Percentiles rank a stretch among this genome's conserved stretches.
Evolutionary conservation across 2,888 invertebrate species (phyloP).

Genomic region (Cosmorhoe ocellata): DNA sequence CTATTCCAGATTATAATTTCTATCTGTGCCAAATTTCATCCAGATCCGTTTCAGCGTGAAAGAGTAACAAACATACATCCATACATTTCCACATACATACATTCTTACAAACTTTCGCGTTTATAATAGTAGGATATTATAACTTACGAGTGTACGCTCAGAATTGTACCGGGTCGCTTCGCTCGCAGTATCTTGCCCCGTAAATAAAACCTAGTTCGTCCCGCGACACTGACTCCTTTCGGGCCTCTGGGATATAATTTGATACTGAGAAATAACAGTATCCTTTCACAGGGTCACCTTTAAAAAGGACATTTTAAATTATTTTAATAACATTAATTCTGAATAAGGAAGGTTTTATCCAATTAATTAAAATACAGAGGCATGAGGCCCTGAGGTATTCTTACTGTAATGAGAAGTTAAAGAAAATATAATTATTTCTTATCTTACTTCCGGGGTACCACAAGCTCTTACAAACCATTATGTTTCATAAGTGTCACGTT

Average conservation of each 20-base stretch:
- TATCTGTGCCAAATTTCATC: too few species aligned
- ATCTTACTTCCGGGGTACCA: too few species aligned
- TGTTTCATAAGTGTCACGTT: too few species aligned
- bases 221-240: constrained; percentile 24
- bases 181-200: background rate
- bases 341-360: constrained; percentile 28
- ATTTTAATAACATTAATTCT: constrained; percentile 32
- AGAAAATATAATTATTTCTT: constrained; percentile 1
- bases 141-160: too few species aligned
- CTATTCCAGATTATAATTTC: too few species aligned
- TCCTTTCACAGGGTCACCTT: constrained; percentile 25
- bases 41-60: too few species aligned
- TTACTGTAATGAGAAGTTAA: constrained; percentile 10
- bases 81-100: too few species aligned
- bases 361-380: constrained; percentile 31
- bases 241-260: constrained; percentile 32
- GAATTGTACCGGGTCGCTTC: too few species aligned
- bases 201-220: constrained; percentile 1
- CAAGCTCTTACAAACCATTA: too few species aligned
- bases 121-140: too few species aligned
- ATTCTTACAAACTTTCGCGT: too few species aligned
- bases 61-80: too few species aligned
- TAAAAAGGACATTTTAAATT: constrained; percentile 30
- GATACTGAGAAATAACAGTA: constrained; percentile 32
- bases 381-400: constrained; percentile 22